phyloP scores from a whole-genome alignment of 2,888 invertebrate genomes.

The Oegoconia quadripuncta region DNA sequence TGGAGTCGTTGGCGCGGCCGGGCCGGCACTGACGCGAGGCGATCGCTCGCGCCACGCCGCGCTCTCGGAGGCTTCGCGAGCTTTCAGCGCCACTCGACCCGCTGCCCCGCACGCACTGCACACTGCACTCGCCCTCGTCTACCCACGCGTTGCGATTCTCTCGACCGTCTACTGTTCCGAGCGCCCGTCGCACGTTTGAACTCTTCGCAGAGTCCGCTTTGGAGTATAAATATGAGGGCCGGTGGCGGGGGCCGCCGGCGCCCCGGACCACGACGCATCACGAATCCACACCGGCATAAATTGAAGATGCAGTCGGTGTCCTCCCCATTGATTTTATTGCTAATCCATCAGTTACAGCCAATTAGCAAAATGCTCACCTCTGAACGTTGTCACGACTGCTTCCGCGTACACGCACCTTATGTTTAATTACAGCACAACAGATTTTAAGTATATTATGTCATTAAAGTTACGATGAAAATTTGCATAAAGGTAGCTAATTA shows the following conservation, averaged over 20 bases:
- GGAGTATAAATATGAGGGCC: constrained; percentile 77
- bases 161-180: constrained; percentile 75
- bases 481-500: no score
- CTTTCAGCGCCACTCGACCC: constrained; percentile 71
- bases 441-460: constrained; percentile 33
- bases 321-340: constrained; percentile 74
- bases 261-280: constrained; percentile 69
- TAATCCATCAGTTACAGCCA: constrained; percentile 68
- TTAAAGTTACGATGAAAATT: constrained; percentile 4
- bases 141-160: constrained; percentile 73
- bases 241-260: constrained; percentile 75
- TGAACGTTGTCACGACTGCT: constrained; percentile 47
- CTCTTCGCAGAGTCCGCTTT: constrained; percentile 72
- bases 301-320: constrained; percentile 75
- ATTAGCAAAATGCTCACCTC: constrained; percentile 68
- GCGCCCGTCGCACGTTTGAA: constrained; percentile 77
- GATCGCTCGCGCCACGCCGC: constrained; percentile 42
- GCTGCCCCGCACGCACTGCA: constrained; percentile 68
- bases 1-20: constrained; percentile 75
- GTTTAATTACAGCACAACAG: constrained; percentile 41
- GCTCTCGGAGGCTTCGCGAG: constrained; percentile 71
- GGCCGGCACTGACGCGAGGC: constrained; percentile 75
- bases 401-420: constrained; percentile 52
- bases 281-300: constrained; percentile 73
- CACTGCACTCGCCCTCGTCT: constrained; percentile 76